Percentiles rank a stretch among this genome's conserved stretches.
Evolutionary conservation across 92 coral and sea anemone genomes (phyloP).

Genomic region (Palythoa caribaeorum): DNA sequence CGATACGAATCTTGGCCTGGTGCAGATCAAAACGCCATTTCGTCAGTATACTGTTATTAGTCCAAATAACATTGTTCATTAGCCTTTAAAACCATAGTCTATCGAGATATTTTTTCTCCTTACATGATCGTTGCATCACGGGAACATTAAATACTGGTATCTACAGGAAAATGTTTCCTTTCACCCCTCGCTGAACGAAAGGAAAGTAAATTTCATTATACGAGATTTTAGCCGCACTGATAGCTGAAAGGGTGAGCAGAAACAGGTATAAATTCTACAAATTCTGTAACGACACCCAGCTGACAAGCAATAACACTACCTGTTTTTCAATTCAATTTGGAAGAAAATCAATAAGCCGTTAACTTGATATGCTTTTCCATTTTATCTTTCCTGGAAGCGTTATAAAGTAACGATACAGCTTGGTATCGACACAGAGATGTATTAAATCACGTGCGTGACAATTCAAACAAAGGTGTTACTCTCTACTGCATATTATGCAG

Average conservation of each 20-base stretch:
- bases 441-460: conserved; percentile 7
- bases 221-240: not conserved
- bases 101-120: not conserved
- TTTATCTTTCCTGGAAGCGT: not conserved
- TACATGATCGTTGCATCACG: not conserved
- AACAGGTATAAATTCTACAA: not conserved
- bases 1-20: conserved; percentile 91
- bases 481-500: not conserved
- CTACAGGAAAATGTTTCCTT: not conserved
- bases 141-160: not conserved
- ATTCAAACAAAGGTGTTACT: not conserved
- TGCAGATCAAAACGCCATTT: not conserved
- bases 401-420: not conserved
- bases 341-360: not conserved
- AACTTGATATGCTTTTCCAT: not conserved
- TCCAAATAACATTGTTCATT: not conserved
- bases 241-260: not conserved
- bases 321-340: not conserved
- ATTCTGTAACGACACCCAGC: conserved; percentile 18
- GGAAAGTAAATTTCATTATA: not conserved
- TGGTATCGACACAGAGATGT: not conserved
- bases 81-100: not conserved
- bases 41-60: too few relatives aligned
- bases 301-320: not conserved
- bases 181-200: not conserved